A percentile compares a stretch with the other conserved stretches of the same genome.
Evolutionary conservation across 2,888 invertebrate species (phyloP).

Genomic region (Phengaris arion): DNA sequence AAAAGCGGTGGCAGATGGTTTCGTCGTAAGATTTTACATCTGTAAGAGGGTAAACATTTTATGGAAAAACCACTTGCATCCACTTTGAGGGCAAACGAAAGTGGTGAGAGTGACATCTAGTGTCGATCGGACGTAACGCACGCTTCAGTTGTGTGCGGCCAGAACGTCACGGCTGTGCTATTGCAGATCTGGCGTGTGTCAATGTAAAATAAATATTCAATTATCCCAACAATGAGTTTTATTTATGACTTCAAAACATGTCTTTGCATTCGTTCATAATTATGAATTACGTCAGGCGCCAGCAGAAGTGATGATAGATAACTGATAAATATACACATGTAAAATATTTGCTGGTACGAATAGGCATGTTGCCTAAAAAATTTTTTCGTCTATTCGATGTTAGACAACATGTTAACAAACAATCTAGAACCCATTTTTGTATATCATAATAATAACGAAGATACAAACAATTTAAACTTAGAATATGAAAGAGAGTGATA

Average conservation of each 20-base stretch:
- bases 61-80: neutral
- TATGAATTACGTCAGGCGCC: too few species aligned
- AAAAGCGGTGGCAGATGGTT: neutral
- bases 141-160: slow-evolving; percentile 20
- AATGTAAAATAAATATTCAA: slow-evolving; percentile 66
- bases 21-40: neutral
- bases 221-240: slow-evolving; percentile 53
- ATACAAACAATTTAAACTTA: too few species aligned
- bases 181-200: slow-evolving; percentile 44
- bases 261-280: too few species aligned
- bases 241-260: slow-evolving; percentile 33
- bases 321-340: too few species aligned
- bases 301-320: too few species aligned
- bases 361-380: too few species aligned
- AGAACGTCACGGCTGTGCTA: slow-evolving; percentile 34
- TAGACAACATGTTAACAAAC: too few species aligned
- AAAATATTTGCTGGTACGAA: too few species aligned
- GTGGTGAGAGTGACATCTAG: slow-evolving; percentile 1
- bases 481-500: too few species aligned
- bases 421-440: too few species aligned
- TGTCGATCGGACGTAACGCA: neutral
- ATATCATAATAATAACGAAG: too few species aligned
- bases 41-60: neutral
- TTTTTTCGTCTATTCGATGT: too few species aligned
- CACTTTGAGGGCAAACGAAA: neutral